Percentiles rank a stretch among this genome's conserved stretches.
Evolutionary conservation across 2,797 vertebrate genomes (phyloP).

Genomic region (Phyllotis vaccarum): DNA sequence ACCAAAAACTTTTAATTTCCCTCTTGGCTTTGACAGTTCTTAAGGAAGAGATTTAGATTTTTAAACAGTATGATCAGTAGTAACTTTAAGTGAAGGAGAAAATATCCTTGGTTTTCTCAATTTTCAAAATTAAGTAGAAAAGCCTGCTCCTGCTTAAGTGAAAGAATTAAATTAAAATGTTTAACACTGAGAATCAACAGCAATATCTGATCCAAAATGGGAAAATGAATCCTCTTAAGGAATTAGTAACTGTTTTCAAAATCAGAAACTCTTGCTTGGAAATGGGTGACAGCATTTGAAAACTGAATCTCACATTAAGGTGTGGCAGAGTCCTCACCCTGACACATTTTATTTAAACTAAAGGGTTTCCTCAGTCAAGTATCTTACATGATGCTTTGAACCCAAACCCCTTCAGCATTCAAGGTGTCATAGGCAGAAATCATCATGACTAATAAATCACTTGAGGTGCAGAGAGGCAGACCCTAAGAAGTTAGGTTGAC

Average conservation of each 20-base stretch:
- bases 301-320: constrained; percentile 47
- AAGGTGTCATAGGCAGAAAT: neutral
- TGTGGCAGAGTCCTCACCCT: neutral
- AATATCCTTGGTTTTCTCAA: constrained; percentile 52
- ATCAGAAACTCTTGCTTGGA: constrained; percentile 47
- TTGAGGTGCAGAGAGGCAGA: neutral
- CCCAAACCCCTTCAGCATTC: neutral
- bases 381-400: constrained; percentile 50
- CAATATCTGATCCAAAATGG: constrained; percentile 64
- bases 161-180: constrained; percentile 68
- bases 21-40: constrained; percentile 60
- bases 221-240: constrained; percentile 57
- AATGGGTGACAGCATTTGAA: neutral
- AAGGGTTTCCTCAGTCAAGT: constrained; percentile 44
- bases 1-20: constrained; percentile 70
- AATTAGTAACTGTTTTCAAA: constrained; percentile 52
- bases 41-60: constrained; percentile 67
- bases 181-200: constrained; percentile 41
- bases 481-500: neutral
- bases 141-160: constrained; percentile 46
- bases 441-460: neutral
- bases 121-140: constrained; percentile 35
- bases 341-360: constrained; percentile 24
- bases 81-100: constrained; percentile 27
- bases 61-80: constrained; percentile 42